Percentiles rank a stretch among this genome's conserved stretches.
Conservation (phyloP, 2,113 vertebrate genomes). For the Ranitomeya imitator region DNA sequence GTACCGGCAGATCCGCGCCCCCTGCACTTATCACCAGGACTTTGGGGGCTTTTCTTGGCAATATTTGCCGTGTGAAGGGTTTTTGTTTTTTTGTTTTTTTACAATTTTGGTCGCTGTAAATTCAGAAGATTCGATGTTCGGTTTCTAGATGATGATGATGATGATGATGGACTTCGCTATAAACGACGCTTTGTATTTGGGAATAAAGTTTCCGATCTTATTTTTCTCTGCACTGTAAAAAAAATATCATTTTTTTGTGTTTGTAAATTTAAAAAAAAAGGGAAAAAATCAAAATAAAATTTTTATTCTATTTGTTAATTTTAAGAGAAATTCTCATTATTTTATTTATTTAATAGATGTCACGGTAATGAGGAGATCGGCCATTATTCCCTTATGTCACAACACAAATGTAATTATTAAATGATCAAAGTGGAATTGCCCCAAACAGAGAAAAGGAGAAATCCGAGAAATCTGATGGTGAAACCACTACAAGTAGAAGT, state of each 20-base stretch:
- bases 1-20: constrained; percentile 71
- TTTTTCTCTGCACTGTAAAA: constrained; percentile 90
- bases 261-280: constrained; percentile 66
- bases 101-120: constrained; percentile 70
- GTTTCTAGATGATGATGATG: constrained; percentile 78
- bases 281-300: constrained; percentile 78
- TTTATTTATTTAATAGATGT: neutral
- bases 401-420: too few relatives aligned
- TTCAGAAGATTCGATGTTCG: constrained; percentile 67
- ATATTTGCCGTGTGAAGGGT: constrained; percentile 88
- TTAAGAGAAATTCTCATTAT: constrained; percentile 56
- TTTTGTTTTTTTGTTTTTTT: constrained; percentile 48
- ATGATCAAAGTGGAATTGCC: too few relatives aligned
- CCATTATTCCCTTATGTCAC: neutral
- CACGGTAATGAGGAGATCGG: neutral
- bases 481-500: too few relatives aligned
- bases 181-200: constrained; percentile 46
- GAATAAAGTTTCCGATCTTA: constrained; percentile 73
- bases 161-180: constrained; percentile 70
- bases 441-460: too few relatives aligned
- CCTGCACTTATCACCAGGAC: constrained; percentile 74
- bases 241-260: constrained; percentile 72
- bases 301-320: constrained; percentile 82
- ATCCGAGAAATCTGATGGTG: too few relatives aligned
- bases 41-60: constrained; percentile 88